Evolutionary conservation across 2,888 invertebrate genomes (phyloP).

Genomic region (Crocallis elinguaria): DNA sequence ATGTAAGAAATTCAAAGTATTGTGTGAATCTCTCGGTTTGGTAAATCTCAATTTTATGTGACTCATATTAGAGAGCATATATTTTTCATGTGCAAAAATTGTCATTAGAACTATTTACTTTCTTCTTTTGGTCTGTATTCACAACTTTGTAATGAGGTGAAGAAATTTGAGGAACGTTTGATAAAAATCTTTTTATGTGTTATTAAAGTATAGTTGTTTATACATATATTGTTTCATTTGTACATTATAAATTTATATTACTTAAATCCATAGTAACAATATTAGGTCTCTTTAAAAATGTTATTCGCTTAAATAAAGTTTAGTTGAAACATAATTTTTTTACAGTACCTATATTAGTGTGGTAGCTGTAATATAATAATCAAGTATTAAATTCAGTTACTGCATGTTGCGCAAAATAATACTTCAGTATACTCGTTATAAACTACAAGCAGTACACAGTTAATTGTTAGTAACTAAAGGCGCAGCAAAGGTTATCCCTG

Average conservation of each 20-base stretch:
- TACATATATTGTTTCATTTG: constrained; percentile 28
- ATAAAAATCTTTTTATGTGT: constrained; percentile 28
- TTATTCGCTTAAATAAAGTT: not conserved
- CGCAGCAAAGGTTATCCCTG: no score
- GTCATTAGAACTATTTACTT: constrained; percentile 2
- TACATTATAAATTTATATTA: not conserved
- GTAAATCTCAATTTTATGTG: constrained; percentile 15
- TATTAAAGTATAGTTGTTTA: constrained; percentile 34
- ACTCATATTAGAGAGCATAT: not conserved
- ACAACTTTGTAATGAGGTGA: no score
- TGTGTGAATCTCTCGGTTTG: constrained; percentile 25
- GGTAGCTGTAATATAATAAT: no score
- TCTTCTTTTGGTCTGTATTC: no score
- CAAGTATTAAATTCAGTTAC: no score
- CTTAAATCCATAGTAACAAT: not conserved
- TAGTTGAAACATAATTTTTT: no score
- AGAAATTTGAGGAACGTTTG: constrained; percentile 6
- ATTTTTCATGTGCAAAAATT: not conserved
- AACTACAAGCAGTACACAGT: no score
- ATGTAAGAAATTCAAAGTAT: not conserved
- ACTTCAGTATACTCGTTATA: no score
- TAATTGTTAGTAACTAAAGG: no score
- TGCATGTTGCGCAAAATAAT: no score
- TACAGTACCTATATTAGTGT: no score
- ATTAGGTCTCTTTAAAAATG: not conserved